phyloP scores from a whole-genome alignment of 2,113 vertebrate genomes.

The Sinocyclocheilus anshuiensis region DNA sequence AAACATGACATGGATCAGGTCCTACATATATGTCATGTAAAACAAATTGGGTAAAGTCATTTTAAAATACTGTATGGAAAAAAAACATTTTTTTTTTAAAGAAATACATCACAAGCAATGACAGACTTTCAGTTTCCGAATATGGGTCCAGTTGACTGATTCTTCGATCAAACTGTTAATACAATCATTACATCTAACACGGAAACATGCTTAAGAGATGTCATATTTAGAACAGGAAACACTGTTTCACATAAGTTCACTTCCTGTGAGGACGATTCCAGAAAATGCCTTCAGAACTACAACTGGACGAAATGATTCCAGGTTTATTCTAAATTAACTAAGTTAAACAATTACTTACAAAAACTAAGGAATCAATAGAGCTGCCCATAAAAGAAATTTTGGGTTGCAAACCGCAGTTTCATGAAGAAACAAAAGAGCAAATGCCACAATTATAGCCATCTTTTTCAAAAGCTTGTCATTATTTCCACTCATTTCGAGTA shows the following conservation, averaged over 20 bases:
- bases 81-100: neutral
- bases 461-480: neutral
- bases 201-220: neutral
- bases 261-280: neutral
- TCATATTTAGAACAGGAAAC: conserved; percentile 23
- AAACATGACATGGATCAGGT: neutral
- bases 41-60: neutral
- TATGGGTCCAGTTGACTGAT: neutral
- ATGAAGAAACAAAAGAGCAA: neutral
- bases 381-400: neutral
- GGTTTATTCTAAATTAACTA: conserved; percentile 6
- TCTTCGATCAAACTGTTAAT: conserved; percentile 1
- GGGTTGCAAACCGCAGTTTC: neutral
- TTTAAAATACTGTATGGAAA: neutral
- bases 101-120: neutral
- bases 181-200: conserved; percentile 34
- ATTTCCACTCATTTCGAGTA: neutral
- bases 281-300: conserved; percentile 11
- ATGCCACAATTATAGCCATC: neutral
- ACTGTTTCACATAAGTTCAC: conserved; percentile 28
- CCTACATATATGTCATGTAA: neutral
- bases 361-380: conserved; percentile 28
- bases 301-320: neutral
- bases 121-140: neutral
- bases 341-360: conserved; percentile 1